Evolutionary conservation across 2,797 vertebrate species (phyloP).

Genomic region (Silurus aristotelis): DNA sequence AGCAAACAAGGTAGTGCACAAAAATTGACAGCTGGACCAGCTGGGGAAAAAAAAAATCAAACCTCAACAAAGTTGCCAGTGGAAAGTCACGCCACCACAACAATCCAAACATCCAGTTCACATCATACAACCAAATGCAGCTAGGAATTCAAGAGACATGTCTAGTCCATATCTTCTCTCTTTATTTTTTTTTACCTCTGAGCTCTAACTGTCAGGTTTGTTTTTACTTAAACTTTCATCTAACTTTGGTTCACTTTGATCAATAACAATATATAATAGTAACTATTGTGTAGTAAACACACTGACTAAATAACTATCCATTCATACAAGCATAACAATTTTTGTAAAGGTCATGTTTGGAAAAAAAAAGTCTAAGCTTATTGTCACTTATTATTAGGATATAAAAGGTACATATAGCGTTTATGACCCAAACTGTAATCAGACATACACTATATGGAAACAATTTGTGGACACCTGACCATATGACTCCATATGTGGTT

Average conservation of each 20-base stretch:
- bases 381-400: neutral
- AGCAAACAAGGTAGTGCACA: neutral
- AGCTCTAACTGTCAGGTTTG: neutral
- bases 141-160: neutral
- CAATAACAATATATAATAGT: no score
- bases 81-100: constrained; percentile 8
- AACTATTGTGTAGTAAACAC: neutral
- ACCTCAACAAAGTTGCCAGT: constrained; percentile 15
- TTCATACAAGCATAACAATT: no score
- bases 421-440: neutral
- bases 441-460: neutral
- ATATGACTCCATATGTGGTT: no score
- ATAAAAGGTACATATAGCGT: neutral
- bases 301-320: neutral
- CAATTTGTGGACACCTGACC: no score
- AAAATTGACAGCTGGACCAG: constrained; percentile 14
- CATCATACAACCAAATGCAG: constrained; percentile 17
- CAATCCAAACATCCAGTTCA: constrained; percentile 31
- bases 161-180: neutral
- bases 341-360: neutral
- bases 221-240: neutral
- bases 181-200: neutral
- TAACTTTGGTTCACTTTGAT: neutral
- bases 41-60: neutral
- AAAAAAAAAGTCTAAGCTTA: neutral